phyloP scores from a whole-genome alignment of 2,797 vertebrate genomes.

The Pseudochirops corinnae region DNA sequence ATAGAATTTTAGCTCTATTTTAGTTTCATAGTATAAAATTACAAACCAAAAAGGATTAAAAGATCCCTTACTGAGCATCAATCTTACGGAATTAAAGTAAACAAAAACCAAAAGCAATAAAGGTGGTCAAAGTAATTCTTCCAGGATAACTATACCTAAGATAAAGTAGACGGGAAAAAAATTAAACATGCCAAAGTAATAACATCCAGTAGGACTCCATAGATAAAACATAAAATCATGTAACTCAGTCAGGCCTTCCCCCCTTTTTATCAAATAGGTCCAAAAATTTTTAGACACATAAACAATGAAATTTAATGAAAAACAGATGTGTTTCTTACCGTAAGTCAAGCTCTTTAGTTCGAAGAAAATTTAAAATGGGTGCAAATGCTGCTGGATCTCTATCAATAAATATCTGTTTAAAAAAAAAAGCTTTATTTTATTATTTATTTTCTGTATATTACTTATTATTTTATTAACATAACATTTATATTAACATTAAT shows the following conservation, averaged over 20 bases:
- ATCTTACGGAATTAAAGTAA: constrained; percentile 1
- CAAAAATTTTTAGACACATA: neutral
- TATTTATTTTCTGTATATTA: neutral
- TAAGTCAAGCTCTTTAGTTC: constrained; percentile 98
- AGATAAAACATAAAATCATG: neutral
- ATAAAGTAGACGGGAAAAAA: neutral
- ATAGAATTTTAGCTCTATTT: neutral
- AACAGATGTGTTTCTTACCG: constrained; percentile 86
- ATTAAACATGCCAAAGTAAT: neutral
- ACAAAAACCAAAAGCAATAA: neutral
- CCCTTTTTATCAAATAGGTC: neutral
- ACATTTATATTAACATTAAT: neutral
- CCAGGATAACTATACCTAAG: neutral
- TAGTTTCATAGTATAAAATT: constrained; percentile 37
- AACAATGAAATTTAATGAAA: constrained; percentile 25
- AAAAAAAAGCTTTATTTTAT: constrained; percentile 61
- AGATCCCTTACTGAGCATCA: neutral
- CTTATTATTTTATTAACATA: neutral
- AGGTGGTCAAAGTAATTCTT: neutral
- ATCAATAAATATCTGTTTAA: constrained; percentile 97
- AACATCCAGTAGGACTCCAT: neutral
- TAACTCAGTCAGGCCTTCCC: neutral
- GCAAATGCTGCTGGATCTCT: constrained; percentile 98
- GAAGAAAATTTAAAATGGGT: constrained; percentile 98
- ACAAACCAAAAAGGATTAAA: constrained; percentile 15